A percentile compares a stretch with the other conserved stretches of the same genome.
phyloP scores from a whole-genome alignment of 1,140 invertebrate species.

The Drosophila quadrilineata region DNA sequence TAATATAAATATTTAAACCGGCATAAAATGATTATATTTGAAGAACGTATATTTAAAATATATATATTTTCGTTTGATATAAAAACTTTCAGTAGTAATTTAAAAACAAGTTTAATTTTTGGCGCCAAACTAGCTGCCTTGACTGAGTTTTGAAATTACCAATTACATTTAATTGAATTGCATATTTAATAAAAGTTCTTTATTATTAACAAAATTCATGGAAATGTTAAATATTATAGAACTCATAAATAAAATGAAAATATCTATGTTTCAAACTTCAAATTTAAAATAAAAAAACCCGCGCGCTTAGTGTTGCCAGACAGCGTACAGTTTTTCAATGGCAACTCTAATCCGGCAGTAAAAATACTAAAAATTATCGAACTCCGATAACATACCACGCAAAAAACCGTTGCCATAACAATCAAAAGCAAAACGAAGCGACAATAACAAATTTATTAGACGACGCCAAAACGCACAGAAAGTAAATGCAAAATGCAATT shows the following conservation, averaged over 20 bases:
- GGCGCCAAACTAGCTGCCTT: too few relatives aligned
- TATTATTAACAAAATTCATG: too few relatives aligned
- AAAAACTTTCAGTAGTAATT: neutral
- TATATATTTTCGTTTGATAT: too few relatives aligned
- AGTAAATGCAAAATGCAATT: neutral
- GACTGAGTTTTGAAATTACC: too few relatives aligned
- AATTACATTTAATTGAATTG: too few relatives aligned
- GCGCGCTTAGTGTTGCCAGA: neutral
- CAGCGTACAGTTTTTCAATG: too few relatives aligned
- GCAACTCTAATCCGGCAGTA: too few relatives aligned
- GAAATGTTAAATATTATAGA: too few relatives aligned
- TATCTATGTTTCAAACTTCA: too few relatives aligned
- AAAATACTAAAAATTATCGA: constrained; percentile 27
- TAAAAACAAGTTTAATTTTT: neutral
- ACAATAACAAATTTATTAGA: constrained; percentile 6
- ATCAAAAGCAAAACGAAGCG: constrained; percentile 23
- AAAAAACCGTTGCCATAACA: constrained; percentile 44
- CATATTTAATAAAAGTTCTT: too few relatives aligned
- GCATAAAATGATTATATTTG: neutral
- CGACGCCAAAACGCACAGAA: neutral
- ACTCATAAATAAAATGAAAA: too few relatives aligned
- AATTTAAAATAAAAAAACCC: neutral
- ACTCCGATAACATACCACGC: neutral
- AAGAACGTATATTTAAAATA: too few relatives aligned
- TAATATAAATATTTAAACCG: neutral